phyloP scores from a whole-genome alignment of 2,888 invertebrate species.

The Melanostoma mellinum region DNA sequence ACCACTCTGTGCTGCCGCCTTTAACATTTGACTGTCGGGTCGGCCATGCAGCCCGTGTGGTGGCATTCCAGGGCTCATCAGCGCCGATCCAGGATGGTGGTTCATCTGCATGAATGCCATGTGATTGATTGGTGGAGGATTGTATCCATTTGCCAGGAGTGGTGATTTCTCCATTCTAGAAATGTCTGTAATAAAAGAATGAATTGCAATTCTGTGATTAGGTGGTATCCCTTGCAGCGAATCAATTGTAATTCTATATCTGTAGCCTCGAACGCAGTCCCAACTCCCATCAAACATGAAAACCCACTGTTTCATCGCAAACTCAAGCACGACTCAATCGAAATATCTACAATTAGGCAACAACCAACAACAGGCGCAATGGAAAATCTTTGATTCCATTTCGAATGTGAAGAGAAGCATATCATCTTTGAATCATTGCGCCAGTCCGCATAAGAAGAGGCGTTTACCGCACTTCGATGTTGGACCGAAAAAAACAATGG shows the following conservation, averaged over 20 bases:
- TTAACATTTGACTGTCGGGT: slow-evolving; percentile 89
- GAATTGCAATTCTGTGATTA: slow-evolving; percentile 48
- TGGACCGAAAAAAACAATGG: slow-evolving; percentile 53
- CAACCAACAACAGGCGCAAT: slow-evolving; percentile 29
- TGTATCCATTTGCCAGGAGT: slow-evolving; percentile 95
- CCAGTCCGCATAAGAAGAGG: slow-evolving; percentile 25
- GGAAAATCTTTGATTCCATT: slow-evolving; percentile 69
- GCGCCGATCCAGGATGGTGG: slow-evolving; percentile 89
- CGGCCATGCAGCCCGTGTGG: slow-evolving; percentile 90
- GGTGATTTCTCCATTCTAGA: slow-evolving; percentile 96
- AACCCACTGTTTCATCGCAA: slow-evolving; percentile 27
- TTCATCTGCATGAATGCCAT: slow-evolving; percentile 97
- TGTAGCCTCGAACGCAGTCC: no score
- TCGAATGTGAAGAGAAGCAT: slow-evolving; percentile 51
- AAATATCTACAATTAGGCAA: slow-evolving; percentile 68
- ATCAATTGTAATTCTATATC: slow-evolving; percentile 27
- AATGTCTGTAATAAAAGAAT: slow-evolving; percentile 86
- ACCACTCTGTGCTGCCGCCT: slow-evolving; percentile 89
- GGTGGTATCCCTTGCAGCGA: slow-evolving; percentile 55
- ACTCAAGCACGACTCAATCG: slow-evolving; percentile 67
- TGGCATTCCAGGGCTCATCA: slow-evolving; percentile 93
- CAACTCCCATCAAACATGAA: slow-evolving; percentile 22
- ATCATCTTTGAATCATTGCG: slow-evolving; percentile 12
- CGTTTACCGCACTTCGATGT: slow-evolving; percentile 44
- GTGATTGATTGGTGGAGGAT: slow-evolving; percentile 95